Percentiles rank a stretch among this genome's conserved stretches.
These are phyloP conservation scores for Acanthaster planci DNA, from an alignment of 35 echinoderm and acorn worm genomes.

Conservation along the genomic window DNA sequence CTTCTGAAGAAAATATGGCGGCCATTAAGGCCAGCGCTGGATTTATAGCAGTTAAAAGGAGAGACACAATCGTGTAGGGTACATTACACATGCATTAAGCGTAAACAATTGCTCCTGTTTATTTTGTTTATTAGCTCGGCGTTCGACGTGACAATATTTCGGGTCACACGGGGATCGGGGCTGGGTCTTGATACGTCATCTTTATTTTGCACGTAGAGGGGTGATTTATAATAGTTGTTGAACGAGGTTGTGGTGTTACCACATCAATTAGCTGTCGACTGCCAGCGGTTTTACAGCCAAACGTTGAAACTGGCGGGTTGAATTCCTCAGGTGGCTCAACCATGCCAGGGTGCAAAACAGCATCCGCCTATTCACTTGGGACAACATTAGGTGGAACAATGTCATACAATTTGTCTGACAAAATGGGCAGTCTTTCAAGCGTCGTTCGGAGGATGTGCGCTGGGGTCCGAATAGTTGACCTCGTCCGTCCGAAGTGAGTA, in stretches of 20 bases:
- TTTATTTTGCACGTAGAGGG: not conserved
- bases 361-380: too few relatives aligned
- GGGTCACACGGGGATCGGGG: not conserved
- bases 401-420: too few relatives aligned
- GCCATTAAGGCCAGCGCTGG: not conserved
- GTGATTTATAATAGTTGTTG: constrained; percentile 29
- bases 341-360: too few relatives aligned
- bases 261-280: constrained; percentile 2
- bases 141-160: not conserved
- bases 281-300: constrained; percentile 8
- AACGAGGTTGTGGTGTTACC: constrained; percentile 2
- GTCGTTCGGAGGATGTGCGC: too few relatives aligned
- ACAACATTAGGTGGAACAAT: too few relatives aligned
- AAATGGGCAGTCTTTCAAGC: too few relatives aligned
- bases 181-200: not conserved
- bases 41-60: not conserved
- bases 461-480: too few relatives aligned
- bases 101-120: constrained; percentile 1
- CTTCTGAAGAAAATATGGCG: constrained; percentile 2
- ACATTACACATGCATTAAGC: constrained; percentile 8
- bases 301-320: not conserved
- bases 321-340: constrained; percentile 3
- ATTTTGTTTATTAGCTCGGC: constrained; percentile 22
- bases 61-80: not conserved
- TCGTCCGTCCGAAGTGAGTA: too few relatives aligned